Evolutionary conservation across 1,140 invertebrate genomes (phyloP), one percentile per base, ranked within the genome.

Genomic region (Drosophila lacteicornis): DNA sequence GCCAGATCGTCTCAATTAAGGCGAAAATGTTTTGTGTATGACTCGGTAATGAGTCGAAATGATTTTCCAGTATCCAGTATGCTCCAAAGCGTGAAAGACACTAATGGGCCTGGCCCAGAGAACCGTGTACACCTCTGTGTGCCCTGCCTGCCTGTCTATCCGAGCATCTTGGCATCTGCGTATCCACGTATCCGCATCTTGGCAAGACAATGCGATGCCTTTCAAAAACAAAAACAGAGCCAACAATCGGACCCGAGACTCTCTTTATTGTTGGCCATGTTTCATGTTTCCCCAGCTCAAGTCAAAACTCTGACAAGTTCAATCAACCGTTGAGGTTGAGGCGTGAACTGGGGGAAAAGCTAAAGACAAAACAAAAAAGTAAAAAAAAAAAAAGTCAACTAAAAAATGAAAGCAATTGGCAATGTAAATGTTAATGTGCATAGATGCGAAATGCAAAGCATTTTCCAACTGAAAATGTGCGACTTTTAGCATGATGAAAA

Each of bases 271-370:
- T 71, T 56, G 53, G 36, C 57, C 56, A 68, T 77, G 51, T 78
- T 62, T 61, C 80, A 69, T 58, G 75, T 73, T 50, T 55, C 63
- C 17, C 47, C 33, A 67, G 73, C 56, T 71, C 73, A 73, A 78
- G 79, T 74, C 45, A 78, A 78, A 74, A 79, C 82, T 87, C 70
- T 76, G 75, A 87, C 83, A 87, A 90, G 84, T 88, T 88, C 84
- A 88, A 88, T 88, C 84, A 88, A 88, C 84, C 85, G 74, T 90
- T 80, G 84, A 80, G 83, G 67, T 83, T 83, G 69, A 88, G 84
- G 84, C 84, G 84, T 88, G 85, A 86, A 85, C 82, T 74, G 53
- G 74, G 46, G 67, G 45, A 83, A 82, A 66, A 73, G 30, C 61
- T 50, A 62, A 38, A 58, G 56, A 67, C 55, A 62, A 55, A 22